Evolutionary conservation across 2,113 vertebrate species (phyloP), one percentile per base, ranked within the genome.

Genomic region (Lethenteron camtschaticum): DNA sequence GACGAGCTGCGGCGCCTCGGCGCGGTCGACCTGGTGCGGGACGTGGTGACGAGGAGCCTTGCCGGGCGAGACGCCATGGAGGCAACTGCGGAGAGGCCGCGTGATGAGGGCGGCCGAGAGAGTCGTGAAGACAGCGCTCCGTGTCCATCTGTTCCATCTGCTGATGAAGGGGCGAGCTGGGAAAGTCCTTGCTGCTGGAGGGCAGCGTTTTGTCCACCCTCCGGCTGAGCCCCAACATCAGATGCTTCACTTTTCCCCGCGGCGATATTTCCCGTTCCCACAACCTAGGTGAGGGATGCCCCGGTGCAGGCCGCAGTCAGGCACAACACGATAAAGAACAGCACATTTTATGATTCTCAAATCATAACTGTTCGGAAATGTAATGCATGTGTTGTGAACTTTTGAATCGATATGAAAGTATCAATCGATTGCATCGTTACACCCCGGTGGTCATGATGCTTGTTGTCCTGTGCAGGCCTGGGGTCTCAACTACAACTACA

Each of bases 201-300:
- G 7, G 20, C 10, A 20, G 63, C 63, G 9, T 20, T 66, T n/a
- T 16, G n/a, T n/a, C 20, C 20, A 11, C 63, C 63, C n/a, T 16
- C n/a, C 8, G 63, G 63, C 9, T 81, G 56, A 81, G 76, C 74
- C 77, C 83, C 9, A 82, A 84, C 74, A 84, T 99, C 71, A 84
- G 76, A 74, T 96, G 92, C 72, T 84, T 85, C 10, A 87, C 90
- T 68, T 96, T 91, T 76, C 82, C 87, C 12, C 83, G 79, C 79
- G 85, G 85, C 0, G 82, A 96, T 69, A 77, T 87, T 73, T 82
- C 82, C 0, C 81, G 85, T 96, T 96, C 72, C 83, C 77, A 66
- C 81, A 85, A 13, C 81, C 92, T 10, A 82, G 83, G 94, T 96
- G 77, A 77, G 76, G 8, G n/a, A 24, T 66, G n/a, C n/a, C n/a